These are phyloP conservation scores for Siderastrea radians DNA, from an alignment of 92 coral and sea anemone genomes.

Conservation along the genomic window DNA sequence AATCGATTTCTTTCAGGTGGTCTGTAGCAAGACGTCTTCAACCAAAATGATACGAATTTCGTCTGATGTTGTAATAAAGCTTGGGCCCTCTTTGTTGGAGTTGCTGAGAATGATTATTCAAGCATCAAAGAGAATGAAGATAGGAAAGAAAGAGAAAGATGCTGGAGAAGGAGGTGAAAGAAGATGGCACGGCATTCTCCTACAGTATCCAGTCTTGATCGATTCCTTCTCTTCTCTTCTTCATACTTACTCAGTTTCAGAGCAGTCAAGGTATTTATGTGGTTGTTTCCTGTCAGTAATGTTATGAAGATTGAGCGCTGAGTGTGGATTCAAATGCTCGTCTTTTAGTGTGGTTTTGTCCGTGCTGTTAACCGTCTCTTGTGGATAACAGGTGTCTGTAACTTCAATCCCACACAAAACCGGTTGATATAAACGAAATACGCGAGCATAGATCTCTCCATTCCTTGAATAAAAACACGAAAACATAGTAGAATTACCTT, in stretches of 20 bases:
- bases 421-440: no score
- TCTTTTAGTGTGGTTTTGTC: no score
- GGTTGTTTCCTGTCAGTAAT: no score
- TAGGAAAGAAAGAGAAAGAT: background rate
- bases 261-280: constrained; percentile 73
- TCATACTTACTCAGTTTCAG: constrained; percentile 62
- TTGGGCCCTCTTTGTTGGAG: constrained; percentile 56
- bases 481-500: no score
- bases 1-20: constrained; percentile 39
- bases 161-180: background rate
- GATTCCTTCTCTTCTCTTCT: constrained; percentile 71
- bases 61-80: constrained; percentile 28
- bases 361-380: no score
- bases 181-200: constrained; percentile 4
- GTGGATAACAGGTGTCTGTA: no score
- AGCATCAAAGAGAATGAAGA: constrained; percentile 10
- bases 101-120: constrained; percentile 27
- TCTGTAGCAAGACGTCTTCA: constrained; percentile 54
- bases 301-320: no score
- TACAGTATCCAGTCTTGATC: constrained; percentile 52
- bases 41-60: constrained; percentile 53
- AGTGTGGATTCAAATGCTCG: no score
- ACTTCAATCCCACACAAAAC: no score
- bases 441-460: no score
- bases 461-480: no score